Evolutionary conservation across 2,797 vertebrate genomes (phyloP).

Genomic region (Enteromius argenteus): DNA sequence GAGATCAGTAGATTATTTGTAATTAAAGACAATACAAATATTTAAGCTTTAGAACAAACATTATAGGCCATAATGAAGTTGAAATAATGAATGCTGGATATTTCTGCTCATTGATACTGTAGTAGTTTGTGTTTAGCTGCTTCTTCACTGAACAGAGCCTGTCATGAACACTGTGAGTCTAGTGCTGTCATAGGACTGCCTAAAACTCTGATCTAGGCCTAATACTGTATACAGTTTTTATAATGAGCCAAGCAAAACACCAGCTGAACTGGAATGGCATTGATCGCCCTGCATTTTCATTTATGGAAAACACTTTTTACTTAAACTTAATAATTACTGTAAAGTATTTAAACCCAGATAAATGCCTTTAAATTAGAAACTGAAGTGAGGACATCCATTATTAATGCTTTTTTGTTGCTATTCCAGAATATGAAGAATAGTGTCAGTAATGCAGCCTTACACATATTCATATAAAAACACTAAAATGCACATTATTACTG

Average conservation of each 20-base stretch:
- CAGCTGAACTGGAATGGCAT: background rate
- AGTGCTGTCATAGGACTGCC: background rate
- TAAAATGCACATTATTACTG: background rate
- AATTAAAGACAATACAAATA: no score
- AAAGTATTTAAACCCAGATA: background rate
- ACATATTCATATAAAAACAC: background rate
- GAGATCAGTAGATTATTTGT: no score
- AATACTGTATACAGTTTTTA: background rate
- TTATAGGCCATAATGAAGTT: background rate
- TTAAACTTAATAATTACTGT: background rate
- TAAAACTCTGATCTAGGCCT: background rate
- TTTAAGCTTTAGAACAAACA: background rate
- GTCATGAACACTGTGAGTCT: background rate
- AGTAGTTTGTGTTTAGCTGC: background rate
- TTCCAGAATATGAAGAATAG: background rate
- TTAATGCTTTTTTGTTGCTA: background rate
- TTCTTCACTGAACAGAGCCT: background rate
- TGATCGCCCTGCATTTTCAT: background rate
- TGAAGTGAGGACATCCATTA: background rate
- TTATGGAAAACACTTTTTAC: background rate
- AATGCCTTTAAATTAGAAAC: background rate
- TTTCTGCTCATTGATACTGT: background rate
- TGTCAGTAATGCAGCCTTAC: background rate
- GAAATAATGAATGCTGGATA: background rate
- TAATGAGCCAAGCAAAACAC: background rate